Conservation (phyloP, 2,888 invertebrate genomes). For the Agrochola litura region DNA sequence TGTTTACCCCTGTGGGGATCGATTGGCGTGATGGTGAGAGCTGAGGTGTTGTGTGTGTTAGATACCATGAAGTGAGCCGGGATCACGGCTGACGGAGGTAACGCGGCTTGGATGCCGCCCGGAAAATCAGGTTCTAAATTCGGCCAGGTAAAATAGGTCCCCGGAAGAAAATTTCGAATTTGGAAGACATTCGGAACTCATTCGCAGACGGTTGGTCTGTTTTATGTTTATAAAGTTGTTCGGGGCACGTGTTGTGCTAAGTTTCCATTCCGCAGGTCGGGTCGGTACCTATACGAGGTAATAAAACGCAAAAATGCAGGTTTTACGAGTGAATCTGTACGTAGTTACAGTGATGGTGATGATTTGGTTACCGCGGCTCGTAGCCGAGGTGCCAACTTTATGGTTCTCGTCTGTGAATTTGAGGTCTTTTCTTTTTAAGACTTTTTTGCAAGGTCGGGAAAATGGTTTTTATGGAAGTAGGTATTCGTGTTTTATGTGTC, state of each 20-base stretch:
- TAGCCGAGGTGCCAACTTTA: constrained; percentile 72
- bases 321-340: constrained; percentile 81
- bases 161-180: constrained; percentile 43
- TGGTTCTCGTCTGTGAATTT: constrained; percentile 63
- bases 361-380: constrained; percentile 71
- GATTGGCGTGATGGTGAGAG: constrained; percentile 78
- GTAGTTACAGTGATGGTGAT: constrained; percentile 76
- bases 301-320: constrained; percentile 77
- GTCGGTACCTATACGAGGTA: constrained; percentile 73
- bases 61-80: constrained; percentile 68
- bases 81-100: constrained; percentile 59
- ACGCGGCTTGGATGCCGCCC: constrained; percentile 51
- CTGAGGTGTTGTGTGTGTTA: constrained; percentile 87
- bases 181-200: constrained; percentile 44
- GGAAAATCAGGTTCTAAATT: constrained; percentile 60
- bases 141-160: constrained; percentile 74
- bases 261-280: constrained; percentile 61
- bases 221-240: constrained; percentile 54
- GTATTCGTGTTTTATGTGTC: constrained; percentile 55
- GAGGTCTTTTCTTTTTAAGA: constrained; percentile 63
- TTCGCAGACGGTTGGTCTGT: constrained; percentile 36
- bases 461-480: constrained; percentile 54
- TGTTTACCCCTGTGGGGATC: constrained; percentile 80
- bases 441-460: constrained; percentile 39
- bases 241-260: constrained; percentile 63